Conservation (phyloP, 2,888 invertebrate genomes). For the Labia minor region DNA sequence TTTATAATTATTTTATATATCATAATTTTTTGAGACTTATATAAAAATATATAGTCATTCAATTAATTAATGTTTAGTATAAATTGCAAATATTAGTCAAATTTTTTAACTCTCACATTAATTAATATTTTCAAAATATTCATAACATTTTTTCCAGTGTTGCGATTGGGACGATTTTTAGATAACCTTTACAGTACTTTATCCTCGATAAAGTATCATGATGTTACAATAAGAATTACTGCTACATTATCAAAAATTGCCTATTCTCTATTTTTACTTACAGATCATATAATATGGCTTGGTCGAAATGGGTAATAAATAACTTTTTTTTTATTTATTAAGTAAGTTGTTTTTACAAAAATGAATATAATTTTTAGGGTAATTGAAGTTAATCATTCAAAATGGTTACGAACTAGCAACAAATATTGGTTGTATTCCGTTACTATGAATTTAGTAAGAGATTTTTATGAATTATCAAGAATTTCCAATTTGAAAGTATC, state of each 20-base stretch:
- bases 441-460: slow-evolving; percentile 65
- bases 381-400: slow-evolving; percentile 52
- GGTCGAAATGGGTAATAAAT: slow-evolving; percentile 51
- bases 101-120: too few relatives aligned
- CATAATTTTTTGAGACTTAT: too few relatives aligned
- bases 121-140: too few relatives aligned
- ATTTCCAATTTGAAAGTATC: slow-evolving; percentile 43
- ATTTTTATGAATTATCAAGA: slow-evolving; percentile 69
- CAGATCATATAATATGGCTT: slow-evolving; percentile 81
- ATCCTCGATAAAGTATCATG: slow-evolving; percentile 58
- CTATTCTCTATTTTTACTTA: slow-evolving; percentile 64
- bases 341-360: slow-evolving; percentile 24
- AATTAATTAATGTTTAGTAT: too few relatives aligned
- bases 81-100: too few relatives aligned
- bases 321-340: slow-evolving; percentile 35
- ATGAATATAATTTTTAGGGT: slow-evolving; percentile 24
- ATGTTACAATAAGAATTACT: slow-evolving; percentile 56
- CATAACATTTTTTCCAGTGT: slow-evolving; percentile 61
- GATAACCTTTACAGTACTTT: slow-evolving; percentile 69
- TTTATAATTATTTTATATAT: too few relatives aligned
- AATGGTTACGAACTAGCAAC: slow-evolving; percentile 62
- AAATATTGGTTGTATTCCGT: slow-evolving; percentile 79
- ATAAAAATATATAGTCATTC: too few relatives aligned
- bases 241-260: slow-evolving; percentile 69
- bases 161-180: slow-evolving; percentile 73